Base-by-base conservation (phyloP, 1,140 invertebrate genomes). In the Drosophila lacertosa region DNA sequence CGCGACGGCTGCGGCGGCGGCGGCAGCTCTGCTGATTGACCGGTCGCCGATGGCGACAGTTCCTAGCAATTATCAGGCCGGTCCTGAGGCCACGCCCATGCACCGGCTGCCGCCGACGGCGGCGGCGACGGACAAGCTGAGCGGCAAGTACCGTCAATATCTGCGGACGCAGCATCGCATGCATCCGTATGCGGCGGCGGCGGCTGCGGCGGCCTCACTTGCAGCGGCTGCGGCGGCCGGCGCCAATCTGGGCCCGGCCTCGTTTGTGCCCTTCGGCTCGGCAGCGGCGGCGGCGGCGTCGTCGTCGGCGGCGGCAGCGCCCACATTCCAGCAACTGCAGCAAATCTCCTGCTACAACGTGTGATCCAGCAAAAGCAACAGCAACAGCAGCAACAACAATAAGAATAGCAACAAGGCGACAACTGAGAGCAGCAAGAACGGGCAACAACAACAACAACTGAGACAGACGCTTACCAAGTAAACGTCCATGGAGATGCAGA, bases 301-400 rank as follows among this genome's bases (percentile, higher is more conserved):
- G 54, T 58, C 88, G 37, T 48, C 53, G 26, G 64, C 66, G 26
- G 59, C 86, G 40, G 79, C 79, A 51, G 80, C 82, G 74, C 77
- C 89, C 69, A 83, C 89, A 86, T 90, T 89, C 72, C 84, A 91
- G 70, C 92, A 93, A 82, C 92, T 92, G 77, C 92, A 92, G 89
- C 92, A 93, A 90, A 92, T 93, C 75, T 91, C 90, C 70, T 93
- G 93, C 89, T 93, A 93, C 76, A 93, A 93, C 79, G 93, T 93
- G 91, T 93, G 92, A 93, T 93, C 68, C 75, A 50, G 39, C 64
- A 51, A 66, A 57, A 67, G 44, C 53, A 67, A 53, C 68, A 63
- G 26, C 58, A 68, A 47, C 35, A 42, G 9, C 59, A 71, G 26
- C 72, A 71, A 26, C 63, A 65, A 60, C 58, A 68, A 47, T 50